phyloP scores from a whole-genome alignment of 1,140 invertebrate species.

The Callitettix versicolor region DNA sequence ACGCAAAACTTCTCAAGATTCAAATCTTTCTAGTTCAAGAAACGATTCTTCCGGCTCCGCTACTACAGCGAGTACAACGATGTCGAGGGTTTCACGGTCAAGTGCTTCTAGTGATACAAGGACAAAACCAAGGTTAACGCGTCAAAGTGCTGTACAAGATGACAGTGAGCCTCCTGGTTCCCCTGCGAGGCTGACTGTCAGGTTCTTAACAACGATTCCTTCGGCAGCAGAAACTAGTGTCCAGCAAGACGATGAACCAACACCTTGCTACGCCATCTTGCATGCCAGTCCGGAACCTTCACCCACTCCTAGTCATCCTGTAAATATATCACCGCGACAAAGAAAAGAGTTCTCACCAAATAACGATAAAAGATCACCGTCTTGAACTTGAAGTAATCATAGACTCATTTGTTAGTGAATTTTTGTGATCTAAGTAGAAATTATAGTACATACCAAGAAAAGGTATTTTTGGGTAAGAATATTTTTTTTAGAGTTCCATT shows the following conservation, averaged over 20 bases:
- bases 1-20: slow-evolving; percentile 80
- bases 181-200: slow-evolving; percentile 44
- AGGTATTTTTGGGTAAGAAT: no score
- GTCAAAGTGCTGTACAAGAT: slow-evolving; percentile 51
- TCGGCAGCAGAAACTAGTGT: slow-evolving; percentile 67
- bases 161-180: slow-evolving; percentile 25
- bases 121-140: slow-evolving; percentile 55
- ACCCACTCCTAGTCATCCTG: slow-evolving; percentile 22
- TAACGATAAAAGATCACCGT: slow-evolving; percentile 13
- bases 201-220: slow-evolving; percentile 66
- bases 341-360: slow-evolving; percentile 11
- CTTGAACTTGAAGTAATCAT: slow-evolving; percentile 7
- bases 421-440: slow-evolving; percentile 10
- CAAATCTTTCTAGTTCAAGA: slow-evolving; percentile 68
- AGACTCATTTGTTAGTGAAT: neutral
- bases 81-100: slow-evolving; percentile 51
- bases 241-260: slow-evolving; percentile 52
- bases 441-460: no score
- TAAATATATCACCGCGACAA: neutral
- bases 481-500: no score
- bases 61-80: slow-evolving; percentile 71
- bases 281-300: slow-evolving; percentile 21
- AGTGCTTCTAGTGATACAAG: slow-evolving; percentile 24
- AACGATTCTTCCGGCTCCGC: slow-evolving; percentile 81
- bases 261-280: slow-evolving; percentile 21